phyloP scores from a whole-genome alignment of 2,888 invertebrate species.

The Lomographa bimaculata region DNA sequence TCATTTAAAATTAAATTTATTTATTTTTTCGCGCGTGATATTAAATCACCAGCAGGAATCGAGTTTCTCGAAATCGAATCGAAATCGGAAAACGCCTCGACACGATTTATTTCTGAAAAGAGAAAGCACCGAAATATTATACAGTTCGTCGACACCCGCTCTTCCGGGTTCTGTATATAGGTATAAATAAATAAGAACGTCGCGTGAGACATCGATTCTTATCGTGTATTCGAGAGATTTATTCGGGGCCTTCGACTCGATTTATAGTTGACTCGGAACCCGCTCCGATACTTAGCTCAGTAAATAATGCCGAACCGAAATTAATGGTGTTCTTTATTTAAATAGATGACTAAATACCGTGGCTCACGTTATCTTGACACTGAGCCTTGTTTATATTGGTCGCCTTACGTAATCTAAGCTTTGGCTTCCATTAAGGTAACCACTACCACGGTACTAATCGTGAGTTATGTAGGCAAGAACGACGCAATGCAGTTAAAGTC shows the following conservation, averaged over 20 bases:
- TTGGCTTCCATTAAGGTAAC: constrained; percentile 61
- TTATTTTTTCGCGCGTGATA: constrained; percentile 18
- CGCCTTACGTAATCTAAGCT: constrained; percentile 71
- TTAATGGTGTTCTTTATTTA: constrained; percentile 78
- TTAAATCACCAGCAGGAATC: constrained; percentile 23
- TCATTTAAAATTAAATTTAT: constrained; percentile 17
- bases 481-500: constrained; percentile 25
- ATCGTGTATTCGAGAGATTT: constrained; percentile 78
- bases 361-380: constrained; percentile 72
- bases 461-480: constrained; percentile 20
- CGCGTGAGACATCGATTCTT: constrained; percentile 81
- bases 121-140: constrained; percentile 52
- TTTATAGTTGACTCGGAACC: constrained; percentile 78
- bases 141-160: constrained; percentile 57
- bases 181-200: constrained; percentile 70
- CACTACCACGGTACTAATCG: constrained; percentile 39
- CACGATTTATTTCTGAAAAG: constrained; percentile 42
- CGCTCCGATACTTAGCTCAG: constrained; percentile 78
- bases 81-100: constrained; percentile 27
- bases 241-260: constrained; percentile 72
- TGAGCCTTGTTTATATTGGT: constrained; percentile 66
- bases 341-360: constrained; percentile 80
- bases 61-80: constrained; percentile 21
- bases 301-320: constrained; percentile 77
- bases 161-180: constrained; percentile 67